phyloP scores from a whole-genome alignment of 2,888 invertebrate genomes.

The Furcula furcula region DNA sequence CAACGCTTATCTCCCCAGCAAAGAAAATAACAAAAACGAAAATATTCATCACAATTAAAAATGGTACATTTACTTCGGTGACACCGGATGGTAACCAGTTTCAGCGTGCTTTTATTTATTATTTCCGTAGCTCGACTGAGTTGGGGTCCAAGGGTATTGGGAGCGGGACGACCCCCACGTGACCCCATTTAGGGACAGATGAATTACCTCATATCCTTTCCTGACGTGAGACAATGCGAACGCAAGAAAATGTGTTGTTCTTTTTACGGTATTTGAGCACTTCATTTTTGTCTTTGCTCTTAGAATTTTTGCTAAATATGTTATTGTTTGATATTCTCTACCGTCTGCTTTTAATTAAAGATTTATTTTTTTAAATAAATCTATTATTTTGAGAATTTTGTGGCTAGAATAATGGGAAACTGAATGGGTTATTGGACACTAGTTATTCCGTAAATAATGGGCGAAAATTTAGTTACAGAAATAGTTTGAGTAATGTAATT shows the following conservation, averaged over 20 bases:
- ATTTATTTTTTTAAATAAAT: too few species aligned
- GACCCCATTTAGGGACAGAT: constrained; percentile 19
- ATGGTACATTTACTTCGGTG: constrained; percentile 9
- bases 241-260: not conserved
- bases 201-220: constrained; percentile 25
- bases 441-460: too few species aligned
- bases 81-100: constrained; percentile 26
- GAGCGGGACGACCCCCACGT: constrained; percentile 7
- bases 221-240: constrained; percentile 4
- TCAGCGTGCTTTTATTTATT: constrained; percentile 34
- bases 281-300: not conserved
- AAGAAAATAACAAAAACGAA: constrained; percentile 5
- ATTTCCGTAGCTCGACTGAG: constrained; percentile 31
- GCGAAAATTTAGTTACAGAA: too few species aligned
- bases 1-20: too few species aligned
- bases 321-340: too few species aligned
- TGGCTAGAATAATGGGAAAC: too few species aligned
- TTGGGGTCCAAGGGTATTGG: constrained; percentile 9
- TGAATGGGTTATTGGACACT: too few species aligned
- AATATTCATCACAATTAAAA: constrained; percentile 21
- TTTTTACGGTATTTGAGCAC: not conserved
- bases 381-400: too few species aligned
- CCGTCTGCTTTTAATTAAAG: too few species aligned
- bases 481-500: too few species aligned
- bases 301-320: too few species aligned